These are phyloP conservation scores for Chaetogeoica ovagalla DNA, from an alignment of 2,888 invertebrate genomes.

Conservation along the genomic window DNA sequence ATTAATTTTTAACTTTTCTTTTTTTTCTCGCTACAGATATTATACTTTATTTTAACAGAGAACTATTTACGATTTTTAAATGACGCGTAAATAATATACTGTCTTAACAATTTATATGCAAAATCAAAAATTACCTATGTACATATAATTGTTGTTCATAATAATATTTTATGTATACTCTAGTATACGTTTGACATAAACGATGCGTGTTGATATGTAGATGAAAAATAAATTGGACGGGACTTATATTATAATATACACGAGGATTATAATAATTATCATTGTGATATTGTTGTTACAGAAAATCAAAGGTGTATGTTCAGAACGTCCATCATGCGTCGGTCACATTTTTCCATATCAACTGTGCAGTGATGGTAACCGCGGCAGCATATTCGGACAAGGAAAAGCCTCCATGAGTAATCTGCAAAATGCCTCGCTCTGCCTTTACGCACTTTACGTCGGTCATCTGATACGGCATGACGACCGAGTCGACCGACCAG, in stretches of 20 bases:
- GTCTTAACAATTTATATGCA: background rate
- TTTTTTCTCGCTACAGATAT: too few species aligned
- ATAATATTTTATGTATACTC: background rate
- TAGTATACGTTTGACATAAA: background rate
- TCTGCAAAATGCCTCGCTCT: slow-evolving; percentile 47
- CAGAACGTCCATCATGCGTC: slow-evolving; percentile 47
- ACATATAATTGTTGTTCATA: background rate
- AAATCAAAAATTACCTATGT: slow-evolving; percentile 8
- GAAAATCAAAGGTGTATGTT: slow-evolving; percentile 49
- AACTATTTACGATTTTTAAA: too few species aligned
- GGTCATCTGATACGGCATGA: slow-evolving; percentile 53
- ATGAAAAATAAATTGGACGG: background rate
- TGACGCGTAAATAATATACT: too few species aligned
- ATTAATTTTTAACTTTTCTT: background rate
- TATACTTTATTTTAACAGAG: too few species aligned
- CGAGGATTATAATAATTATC: too few species aligned
- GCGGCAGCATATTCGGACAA: slow-evolving; percentile 49
- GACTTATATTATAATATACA: background rate
- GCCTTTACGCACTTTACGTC: slow-evolving; percentile 41
- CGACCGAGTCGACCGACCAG: slow-evolving; percentile 50
- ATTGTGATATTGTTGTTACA: background rate
- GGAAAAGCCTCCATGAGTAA: slow-evolving; percentile 52
- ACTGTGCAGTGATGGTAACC: slow-evolving; percentile 43
- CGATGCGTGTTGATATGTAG: background rate
- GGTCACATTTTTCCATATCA: slow-evolving; percentile 32